Evolutionary conservation across 2,113 vertebrate genomes (phyloP).

Genomic region (Leucoraja erinaceus): DNA sequence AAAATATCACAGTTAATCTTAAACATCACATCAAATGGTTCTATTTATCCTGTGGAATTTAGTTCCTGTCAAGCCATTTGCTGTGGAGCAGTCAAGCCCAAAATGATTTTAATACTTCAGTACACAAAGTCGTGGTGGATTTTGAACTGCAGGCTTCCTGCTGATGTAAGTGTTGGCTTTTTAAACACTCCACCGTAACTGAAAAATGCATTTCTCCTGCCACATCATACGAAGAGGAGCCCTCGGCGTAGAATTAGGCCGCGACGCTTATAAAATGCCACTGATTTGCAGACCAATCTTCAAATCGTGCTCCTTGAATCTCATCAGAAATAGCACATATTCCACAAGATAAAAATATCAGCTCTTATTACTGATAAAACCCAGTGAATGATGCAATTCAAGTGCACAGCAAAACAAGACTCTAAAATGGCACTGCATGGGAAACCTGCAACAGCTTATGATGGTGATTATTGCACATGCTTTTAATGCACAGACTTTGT

Average conservation of each 20-base stretch:
- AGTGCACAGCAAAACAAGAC: no score
- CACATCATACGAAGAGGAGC: background rate
- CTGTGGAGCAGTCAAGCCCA: background rate
- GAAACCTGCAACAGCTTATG: no score
- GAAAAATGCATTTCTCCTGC: background rate
- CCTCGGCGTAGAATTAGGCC: background rate
- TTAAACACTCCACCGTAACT: background rate
- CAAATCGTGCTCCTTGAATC: background rate
- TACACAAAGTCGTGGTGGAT: background rate
- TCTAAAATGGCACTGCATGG: no score
- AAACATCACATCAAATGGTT: background rate
- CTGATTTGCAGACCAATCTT: background rate
- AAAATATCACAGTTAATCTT: background rate
- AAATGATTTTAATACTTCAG: background rate
- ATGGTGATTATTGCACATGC: no score
- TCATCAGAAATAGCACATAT: background rate
- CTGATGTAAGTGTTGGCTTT: conserved; percentile 12
- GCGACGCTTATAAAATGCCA: background rate
- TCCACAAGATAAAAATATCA: background rate
- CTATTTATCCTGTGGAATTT: background rate
- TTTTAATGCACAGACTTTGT: no score
- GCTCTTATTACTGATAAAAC: background rate
- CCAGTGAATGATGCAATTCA: no score
- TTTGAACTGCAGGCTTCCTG: background rate
- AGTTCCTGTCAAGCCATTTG: background rate